Evolutionary conservation across 2,888 invertebrate genomes (phyloP), one percentile per base, ranked within the genome.

Genomic region (Cecidostiba fungosa): DNA sequence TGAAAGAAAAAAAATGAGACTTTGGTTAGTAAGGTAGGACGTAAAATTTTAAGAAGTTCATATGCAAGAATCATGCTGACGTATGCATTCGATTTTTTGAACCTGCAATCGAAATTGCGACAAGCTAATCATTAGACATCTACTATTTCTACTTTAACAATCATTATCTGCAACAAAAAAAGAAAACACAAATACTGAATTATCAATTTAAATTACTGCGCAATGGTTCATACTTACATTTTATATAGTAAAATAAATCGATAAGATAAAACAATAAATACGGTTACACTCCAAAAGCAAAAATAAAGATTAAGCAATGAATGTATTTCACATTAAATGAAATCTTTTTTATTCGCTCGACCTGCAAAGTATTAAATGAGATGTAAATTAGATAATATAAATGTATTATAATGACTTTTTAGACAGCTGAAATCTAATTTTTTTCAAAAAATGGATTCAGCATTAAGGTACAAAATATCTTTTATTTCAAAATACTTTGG

Each of bases 1-100:
- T 84, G 83, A 14, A 86, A 85, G n/a, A 8, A 78, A 23, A 50
- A 74, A 47, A 39, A 12, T 1, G 6, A 54, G 26, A n/a, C 10
- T 1, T n/a, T 32, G 16, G 50, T n/a, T 0, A 26, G 39, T 81
- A 72, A 72, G 32, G 4, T 19, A 47, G 16, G 36, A 32, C 23
- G 39, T 6, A 23, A 16, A 23, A 3, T 12, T 66, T 66, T 12
- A 29, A 14, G 12, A 26, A 2, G 26, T 29, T n/a, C 26, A 66
- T 14, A 14, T 29, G 66, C 66, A 62, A 26, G 26, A 0, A 23
- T n/a, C 62, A 62, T 62, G 26, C 62, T 1, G 26, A 62, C 3
- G 19, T 50, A 19, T 50, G 50, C 19, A 14, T 47, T 47, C 43
- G 12, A 43, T 43, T 1, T 6, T 43, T 43, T 43, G 43, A 6